Percentiles rank a stretch among this genome's conserved stretches.
Evolutionary conservation across 2,797 vertebrate species (phyloP).

Genomic region (Discoglossus pictus): DNA sequence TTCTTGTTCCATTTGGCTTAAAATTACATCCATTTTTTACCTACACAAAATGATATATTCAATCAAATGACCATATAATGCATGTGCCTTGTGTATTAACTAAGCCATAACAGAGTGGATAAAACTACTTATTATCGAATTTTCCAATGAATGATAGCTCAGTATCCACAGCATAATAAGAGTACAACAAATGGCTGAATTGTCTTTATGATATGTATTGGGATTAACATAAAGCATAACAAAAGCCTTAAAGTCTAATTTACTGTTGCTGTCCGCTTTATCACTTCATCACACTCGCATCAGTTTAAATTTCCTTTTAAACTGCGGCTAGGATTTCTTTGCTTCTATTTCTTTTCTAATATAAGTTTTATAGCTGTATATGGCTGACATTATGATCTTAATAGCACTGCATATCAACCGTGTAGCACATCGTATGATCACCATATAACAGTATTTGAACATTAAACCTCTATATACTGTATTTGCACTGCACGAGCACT

Average conservation of each 20-base stretch:
- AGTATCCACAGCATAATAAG: conserved; percentile 17
- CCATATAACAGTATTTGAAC: too few species aligned
- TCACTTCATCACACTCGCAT: conserved; percentile 17
- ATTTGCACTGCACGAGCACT: too few species aligned
- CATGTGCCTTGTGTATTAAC: neutral
- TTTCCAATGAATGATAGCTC: conserved; percentile 11
- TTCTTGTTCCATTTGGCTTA: too few species aligned
- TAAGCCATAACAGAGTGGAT: neutral
- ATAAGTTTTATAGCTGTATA: conserved; percentile 18
- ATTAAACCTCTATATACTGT: too few species aligned
- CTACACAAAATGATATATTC: too few species aligned
- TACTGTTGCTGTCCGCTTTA: conserved; percentile 21
- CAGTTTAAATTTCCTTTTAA: conserved; percentile 2
- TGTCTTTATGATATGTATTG: conserved; percentile 12
- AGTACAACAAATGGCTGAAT: conserved; percentile 12
- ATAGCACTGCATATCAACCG: too few species aligned
- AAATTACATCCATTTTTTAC: too few species aligned
- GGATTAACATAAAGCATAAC: conserved; percentile 22
- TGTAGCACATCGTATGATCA: too few species aligned
- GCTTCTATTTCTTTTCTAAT: conserved; percentile 5
- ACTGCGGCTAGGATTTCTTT: neutral
- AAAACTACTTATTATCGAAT: neutral
- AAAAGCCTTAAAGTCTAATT: conserved; percentile 13
- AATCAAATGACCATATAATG: neutral
- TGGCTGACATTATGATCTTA: conserved; percentile 3